Conservation (phyloP, 2,113 vertebrate genomes). For the Scomber colias region DNA sequence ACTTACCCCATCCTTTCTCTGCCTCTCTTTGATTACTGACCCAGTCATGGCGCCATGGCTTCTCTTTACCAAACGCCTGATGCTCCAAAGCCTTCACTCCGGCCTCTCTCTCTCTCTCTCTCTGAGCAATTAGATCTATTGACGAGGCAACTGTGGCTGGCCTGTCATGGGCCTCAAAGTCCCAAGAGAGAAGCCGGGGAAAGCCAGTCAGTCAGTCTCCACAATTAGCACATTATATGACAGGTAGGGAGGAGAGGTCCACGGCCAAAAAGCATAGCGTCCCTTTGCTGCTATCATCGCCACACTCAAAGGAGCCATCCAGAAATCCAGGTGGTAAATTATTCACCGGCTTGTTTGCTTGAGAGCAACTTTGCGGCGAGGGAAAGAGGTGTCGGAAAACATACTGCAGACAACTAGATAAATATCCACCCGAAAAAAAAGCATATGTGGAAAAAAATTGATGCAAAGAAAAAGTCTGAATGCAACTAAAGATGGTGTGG, state of each 20-base stretch:
- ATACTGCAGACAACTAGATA: slow-evolving; percentile 48
- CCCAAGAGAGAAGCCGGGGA: slow-evolving; percentile 59
- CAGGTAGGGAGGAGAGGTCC: slow-evolving; percentile 49
- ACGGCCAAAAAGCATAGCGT: slow-evolving; percentile 46
- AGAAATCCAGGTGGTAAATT: slow-evolving; percentile 77
- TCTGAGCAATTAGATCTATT: slow-evolving; percentile 82
- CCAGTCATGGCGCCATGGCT: slow-evolving; percentile 78
- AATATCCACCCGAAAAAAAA: slow-evolving; percentile 34
- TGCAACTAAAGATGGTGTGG: slow-evolving; percentile 10
- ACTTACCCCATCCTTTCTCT: slow-evolving; percentile 73
- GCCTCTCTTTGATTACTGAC: slow-evolving; percentile 79
- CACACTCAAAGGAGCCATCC: slow-evolving; percentile 58
- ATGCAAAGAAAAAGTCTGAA: slow-evolving; percentile 16
- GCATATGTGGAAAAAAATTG: slow-evolving; percentile 23
- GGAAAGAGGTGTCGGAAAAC: slow-evolving; percentile 66
- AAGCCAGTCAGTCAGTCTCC: slow-evolving; percentile 74
- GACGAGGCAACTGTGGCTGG: slow-evolving; percentile 74
- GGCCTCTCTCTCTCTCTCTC: slow-evolving; percentile 54
- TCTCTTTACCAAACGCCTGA: slow-evolving; percentile 78
- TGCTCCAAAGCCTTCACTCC: slow-evolving; percentile 66
- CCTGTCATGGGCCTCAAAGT: slow-evolving; percentile 64
- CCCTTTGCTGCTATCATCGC: slow-evolving; percentile 34
- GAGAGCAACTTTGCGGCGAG: slow-evolving; percentile 41
- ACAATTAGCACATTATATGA: slow-evolving; percentile 82
- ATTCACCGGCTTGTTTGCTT: slow-evolving; percentile 75